These are phyloP conservation scores for Leucozona laternaria DNA, from an alignment of 2,888 invertebrate genomes.

Conservation along the genomic window DNA sequence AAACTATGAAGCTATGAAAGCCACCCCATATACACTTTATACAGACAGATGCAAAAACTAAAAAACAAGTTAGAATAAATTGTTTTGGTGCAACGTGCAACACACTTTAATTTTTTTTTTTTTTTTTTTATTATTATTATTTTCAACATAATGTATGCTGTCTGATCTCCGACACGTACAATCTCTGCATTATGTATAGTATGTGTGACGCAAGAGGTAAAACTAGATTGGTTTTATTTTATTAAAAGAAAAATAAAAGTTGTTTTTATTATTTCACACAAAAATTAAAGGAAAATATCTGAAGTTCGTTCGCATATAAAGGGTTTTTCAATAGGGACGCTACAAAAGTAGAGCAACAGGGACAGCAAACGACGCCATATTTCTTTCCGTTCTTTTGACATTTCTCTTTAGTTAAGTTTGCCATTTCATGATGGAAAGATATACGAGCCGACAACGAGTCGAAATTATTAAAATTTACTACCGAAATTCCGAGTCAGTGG, in stretches of 20 bases:
- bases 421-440: no score
- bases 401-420: no score
- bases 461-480: no score
- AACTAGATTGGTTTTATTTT: conserved; percentile 12
- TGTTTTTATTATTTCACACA: background rate
- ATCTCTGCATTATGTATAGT: conserved; percentile 23
- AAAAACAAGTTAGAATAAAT: conserved; percentile 27
- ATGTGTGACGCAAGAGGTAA: background rate
- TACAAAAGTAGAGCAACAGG: no score
- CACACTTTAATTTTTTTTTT: conserved; percentile 26
- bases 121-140: no score
- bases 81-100: conserved; percentile 57
- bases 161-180: conserved; percentile 13
- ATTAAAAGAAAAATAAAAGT: background rate
- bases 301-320: background rate
- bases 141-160: background rate
- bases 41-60: conserved; percentile 6
- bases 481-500: no score
- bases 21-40: background rate
- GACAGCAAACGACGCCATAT: no score
- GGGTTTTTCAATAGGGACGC: no score
- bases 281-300: background rate
- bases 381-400: no score
- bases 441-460: no score
- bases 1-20: conserved; percentile 1